A percentile compares a stretch with the other conserved stretches of the same genome.
phyloP scores from a whole-genome alignment of 2,888 invertebrate genomes.

The Xylocampa areola region DNA sequence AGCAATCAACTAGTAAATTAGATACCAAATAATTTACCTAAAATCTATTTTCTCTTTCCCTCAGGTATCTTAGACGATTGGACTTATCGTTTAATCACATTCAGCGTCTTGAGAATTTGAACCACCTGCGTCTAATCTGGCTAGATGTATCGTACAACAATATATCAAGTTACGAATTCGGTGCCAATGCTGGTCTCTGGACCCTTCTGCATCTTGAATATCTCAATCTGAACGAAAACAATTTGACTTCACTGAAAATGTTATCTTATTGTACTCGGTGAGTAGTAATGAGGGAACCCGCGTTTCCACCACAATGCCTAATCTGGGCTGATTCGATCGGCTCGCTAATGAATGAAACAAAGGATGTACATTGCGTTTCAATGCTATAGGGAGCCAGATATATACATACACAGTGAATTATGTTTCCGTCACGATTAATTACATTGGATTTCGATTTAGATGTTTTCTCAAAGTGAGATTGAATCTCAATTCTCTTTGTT shows the following conservation, averaged over 20 bases:
- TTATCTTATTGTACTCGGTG: conserved; percentile 85
- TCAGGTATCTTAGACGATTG: conserved; percentile 89
- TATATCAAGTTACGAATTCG: conserved; percentile 84
- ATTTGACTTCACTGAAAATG: conserved; percentile 86
- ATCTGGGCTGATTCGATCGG: conserved; percentile 48
- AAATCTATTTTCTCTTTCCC: conserved; percentile 36
- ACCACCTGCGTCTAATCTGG: conserved; percentile 86
- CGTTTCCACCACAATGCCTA: conserved; percentile 42
- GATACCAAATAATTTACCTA: background rate
- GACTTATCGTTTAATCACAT: conserved; percentile 91
- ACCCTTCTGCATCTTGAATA: conserved; percentile 87
- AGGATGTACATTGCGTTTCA: conserved; percentile 26
- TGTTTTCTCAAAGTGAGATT: too few relatives aligned
- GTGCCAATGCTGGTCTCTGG: conserved; percentile 80
- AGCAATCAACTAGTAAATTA: too few relatives aligned
- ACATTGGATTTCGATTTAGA: conserved; percentile 1
- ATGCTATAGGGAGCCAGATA: conserved; percentile 12
- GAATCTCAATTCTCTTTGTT: too few relatives aligned
- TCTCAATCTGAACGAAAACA: conserved; percentile 88
- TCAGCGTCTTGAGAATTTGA: conserved; percentile 88
- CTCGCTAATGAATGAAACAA: conserved; percentile 57
- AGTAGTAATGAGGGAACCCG: conserved; percentile 40
- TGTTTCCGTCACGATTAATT: conserved; percentile 16
- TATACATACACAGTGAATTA: conserved; percentile 26
- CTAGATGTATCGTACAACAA: conserved; percentile 89